Conservation (phyloP, 2,797 vertebrate genomes). For the Hirundo rustica region DNA sequence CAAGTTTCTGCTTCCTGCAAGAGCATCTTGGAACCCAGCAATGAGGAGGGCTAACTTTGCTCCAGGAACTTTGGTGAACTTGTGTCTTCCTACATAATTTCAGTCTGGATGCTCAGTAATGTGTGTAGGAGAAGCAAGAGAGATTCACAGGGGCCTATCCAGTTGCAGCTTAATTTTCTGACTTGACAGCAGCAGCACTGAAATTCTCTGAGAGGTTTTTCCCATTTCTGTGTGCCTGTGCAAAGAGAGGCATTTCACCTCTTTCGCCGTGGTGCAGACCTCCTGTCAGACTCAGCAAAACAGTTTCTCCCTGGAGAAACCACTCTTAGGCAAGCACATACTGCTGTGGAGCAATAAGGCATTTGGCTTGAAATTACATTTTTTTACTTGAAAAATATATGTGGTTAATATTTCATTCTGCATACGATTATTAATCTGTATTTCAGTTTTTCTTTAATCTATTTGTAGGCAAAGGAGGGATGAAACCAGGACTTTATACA, state of each 20-base stretch:
- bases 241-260: background rate
- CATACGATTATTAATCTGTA: background rate
- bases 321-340: background rate
- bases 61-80: background rate
- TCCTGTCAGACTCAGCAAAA: background rate
- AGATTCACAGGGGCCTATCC: background rate
- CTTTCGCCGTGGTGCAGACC: rapidly evolving
- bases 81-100: background rate
- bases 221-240: background rate
- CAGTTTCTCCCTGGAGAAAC: background rate
- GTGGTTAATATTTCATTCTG: background rate
- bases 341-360: background rate
- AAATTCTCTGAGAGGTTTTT: background rate
- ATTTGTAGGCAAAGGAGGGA: background rate
- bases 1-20: background rate
- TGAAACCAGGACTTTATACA: background rate
- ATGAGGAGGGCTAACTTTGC: background rate
- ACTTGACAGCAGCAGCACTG: background rate
- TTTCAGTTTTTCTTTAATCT: slow-evolving; percentile 4
- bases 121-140: rapidly evolving
- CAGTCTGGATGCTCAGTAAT: background rate
- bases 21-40: background rate
- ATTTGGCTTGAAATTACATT: background rate
- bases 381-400: background rate
- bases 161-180: background rate